Base-by-base conservation (phyloP, 2,888 invertebrate species). In the Mamestra brassicae region DNA sequence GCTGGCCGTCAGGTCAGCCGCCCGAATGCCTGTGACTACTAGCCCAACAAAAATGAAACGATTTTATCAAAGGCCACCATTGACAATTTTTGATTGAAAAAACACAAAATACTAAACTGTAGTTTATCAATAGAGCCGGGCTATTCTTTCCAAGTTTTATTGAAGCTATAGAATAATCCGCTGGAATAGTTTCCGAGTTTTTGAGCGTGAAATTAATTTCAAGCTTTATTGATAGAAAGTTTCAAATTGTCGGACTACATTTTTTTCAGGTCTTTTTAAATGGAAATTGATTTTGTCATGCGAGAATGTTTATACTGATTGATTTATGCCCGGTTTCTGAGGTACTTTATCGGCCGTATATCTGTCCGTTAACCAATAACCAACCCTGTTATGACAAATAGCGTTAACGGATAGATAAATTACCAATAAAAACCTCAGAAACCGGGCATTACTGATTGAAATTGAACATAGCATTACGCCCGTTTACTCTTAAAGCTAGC, bases 81-180 rank as follows among this genome's bases (percentile, higher is more conserved):
- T 74, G 84, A 72, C 79, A 69, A 62, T 74, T 78, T 78, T 81
- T 78, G 11, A 85, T 84, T 76, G 83, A 17, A 83, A 84, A 83
- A 81, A 77, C 26, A 45, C 36, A n/a, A 62, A 70, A 78, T 62
- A 73, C 67, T 71, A 81, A 79, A 84, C 38, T 80, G 68, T 82
- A 78, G 72, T 80, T 71, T 66, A 68, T 65, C 66, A 78, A 82
- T 78, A 58, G 54, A 62, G 34, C 47, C 57, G 34, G 55, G 45
- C 71, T 7, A 78, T 76, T 85, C 72, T 79, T 79, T 68, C 15
- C 13, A 70, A 45, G 45, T 47, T 80, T 66, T 62, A 70, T 80
- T 55, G 47, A 58, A 62, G 26, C 50, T 78, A 47, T 75, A 52
- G 62, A 79, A 75, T 82, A 81, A 79, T 79, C 74, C 60, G 15